A percentile compares a stretch with the other conserved stretches of the same genome.
phyloP scores from a whole-genome alignment of 2,888 invertebrate species.

The Euphydryas editha region DNA sequence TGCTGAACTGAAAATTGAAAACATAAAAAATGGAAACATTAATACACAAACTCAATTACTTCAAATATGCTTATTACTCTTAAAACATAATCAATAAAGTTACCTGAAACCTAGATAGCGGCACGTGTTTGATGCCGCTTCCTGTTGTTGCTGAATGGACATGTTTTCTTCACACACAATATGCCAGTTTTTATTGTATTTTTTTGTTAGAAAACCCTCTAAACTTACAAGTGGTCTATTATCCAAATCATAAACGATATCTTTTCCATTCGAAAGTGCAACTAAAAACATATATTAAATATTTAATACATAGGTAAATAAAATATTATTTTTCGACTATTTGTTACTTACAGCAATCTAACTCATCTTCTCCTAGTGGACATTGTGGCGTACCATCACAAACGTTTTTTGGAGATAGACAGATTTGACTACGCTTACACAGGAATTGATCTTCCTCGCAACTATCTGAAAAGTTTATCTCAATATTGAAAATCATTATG shows the following conservation, averaged over 20 bases:
- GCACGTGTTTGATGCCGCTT: constrained; percentile 85
- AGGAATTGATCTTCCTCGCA: constrained; percentile 84
- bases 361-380: constrained; percentile 88
- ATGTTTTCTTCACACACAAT: constrained; percentile 84
- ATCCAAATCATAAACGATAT: constrained; percentile 84
- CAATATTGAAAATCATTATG: neutral
- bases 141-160: constrained; percentile 68
- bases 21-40: no score
- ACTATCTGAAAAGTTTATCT: constrained; percentile 67
- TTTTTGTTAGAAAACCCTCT: constrained; percentile 86
- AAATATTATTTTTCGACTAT: neutral
- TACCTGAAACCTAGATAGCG: constrained; percentile 87
- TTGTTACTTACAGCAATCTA: constrained; percentile 87
- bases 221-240: constrained; percentile 83
- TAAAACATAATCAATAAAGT: no score
- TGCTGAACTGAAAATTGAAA: constrained; percentile 58
- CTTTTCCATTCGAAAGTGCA: constrained; percentile 86
- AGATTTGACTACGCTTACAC: constrained; percentile 86
- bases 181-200: constrained; percentile 85
- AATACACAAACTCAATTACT: no score
- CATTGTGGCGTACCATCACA: constrained; percentile 88
- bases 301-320: neutral
- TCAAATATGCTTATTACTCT: no score
- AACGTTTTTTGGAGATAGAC: constrained; percentile 83
- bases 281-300: constrained; percentile 72